A percentile compares a stretch with the other conserved stretches of the same genome.
Conservation (phyloP, 37 sponge, comb jelly and placozoan species). For the Spongilla lacustris region DNA sequence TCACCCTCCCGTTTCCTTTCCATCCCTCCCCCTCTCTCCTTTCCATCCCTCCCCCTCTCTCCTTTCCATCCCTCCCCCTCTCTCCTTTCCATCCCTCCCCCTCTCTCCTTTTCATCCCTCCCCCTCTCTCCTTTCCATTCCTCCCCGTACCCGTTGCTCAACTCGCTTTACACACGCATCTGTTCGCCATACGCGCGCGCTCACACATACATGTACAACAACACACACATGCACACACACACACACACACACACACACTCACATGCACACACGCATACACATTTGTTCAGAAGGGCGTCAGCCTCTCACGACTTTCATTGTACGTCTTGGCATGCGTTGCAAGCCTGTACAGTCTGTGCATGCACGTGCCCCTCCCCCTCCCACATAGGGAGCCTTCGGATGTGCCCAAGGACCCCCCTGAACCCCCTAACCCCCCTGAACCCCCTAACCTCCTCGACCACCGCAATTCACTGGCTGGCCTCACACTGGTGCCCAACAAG, state of each 20-base stretch:
- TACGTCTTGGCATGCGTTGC: not conserved
- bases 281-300: not conserved
- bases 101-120: too few relatives aligned
- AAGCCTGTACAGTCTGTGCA: not conserved
- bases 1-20: not conserved
- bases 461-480: too few relatives aligned
- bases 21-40: not conserved
- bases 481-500: not conserved
- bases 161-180: too few relatives aligned
- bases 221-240: not conserved
- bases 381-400: not conserved
- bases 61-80: too few relatives aligned
- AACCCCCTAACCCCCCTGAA: not conserved
- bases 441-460: too few relatives aligned
- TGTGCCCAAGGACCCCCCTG: not conserved
- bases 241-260: constrained; percentile 15
- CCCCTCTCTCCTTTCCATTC: too few relatives aligned
- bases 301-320: not conserved
- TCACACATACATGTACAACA: not conserved
- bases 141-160: too few relatives aligned
- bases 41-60: too few relatives aligned
- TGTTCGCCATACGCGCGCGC: too few relatives aligned
- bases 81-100: too few relatives aligned
- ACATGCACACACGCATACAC: constrained; percentile 24
- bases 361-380: not conserved